Conservation (phyloP, 2,888 invertebrate genomes). For the Dioctria linearis region DNA sequence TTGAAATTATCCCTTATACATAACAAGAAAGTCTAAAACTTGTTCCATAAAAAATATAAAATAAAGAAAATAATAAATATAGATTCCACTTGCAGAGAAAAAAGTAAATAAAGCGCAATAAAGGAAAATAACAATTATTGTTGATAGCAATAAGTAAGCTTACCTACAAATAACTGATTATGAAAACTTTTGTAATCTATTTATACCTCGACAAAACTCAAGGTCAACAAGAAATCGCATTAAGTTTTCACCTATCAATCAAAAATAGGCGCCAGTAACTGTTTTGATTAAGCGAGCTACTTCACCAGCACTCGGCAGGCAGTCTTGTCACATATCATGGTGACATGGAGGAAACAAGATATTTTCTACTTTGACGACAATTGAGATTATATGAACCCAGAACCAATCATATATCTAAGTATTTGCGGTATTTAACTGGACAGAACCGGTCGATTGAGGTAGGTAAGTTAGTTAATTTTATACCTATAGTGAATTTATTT, state of each 20-base stretch:
- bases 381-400: background rate
- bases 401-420: background rate
- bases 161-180: too few species aligned
- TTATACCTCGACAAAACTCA: background rate
- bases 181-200: background rate
- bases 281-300: background rate
- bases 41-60: too few species aligned
- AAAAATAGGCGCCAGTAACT: conserved; percentile 19
- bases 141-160: too few species aligned
- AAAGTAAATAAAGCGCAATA: too few species aligned
- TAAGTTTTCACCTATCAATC: conserved; percentile 26
- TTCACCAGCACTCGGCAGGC: background rate
- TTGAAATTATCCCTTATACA: too few species aligned
- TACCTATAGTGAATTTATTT: too few species aligned
- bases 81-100: too few species aligned
- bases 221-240: background rate
- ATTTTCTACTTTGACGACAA: background rate
- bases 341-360: background rate
- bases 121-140: too few species aligned
- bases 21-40: too few species aligned
- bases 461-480: too few species aligned
- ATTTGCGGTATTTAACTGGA: background rate
- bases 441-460: background rate
- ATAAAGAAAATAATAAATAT: too few species aligned
- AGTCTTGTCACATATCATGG: too few species aligned